Evolutionary conservation across 2,113 vertebrate species (phyloP).

Genomic region (Microtus montanus): DNA sequence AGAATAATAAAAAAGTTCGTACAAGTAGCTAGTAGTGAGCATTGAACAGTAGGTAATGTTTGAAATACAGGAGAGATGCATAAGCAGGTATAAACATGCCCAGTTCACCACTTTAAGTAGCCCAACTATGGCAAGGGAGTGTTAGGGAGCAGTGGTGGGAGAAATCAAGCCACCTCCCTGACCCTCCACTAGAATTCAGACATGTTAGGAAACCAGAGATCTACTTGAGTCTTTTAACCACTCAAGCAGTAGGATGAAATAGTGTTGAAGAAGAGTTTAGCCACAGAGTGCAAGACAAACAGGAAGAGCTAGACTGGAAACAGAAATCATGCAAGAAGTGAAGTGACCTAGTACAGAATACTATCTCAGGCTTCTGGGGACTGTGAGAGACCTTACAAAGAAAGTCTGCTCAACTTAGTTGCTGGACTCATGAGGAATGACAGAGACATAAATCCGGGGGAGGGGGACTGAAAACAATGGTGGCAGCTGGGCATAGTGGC

Average conservation of each 20-base stretch:
- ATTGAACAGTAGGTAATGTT: neutral
- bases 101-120: neutral
- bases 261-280: neutral
- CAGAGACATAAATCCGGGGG: neutral
- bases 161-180: constrained; percentile 21
- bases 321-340: constrained; percentile 2
- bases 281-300: constrained; percentile 2
- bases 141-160: neutral
- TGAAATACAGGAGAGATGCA: neutral
- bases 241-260: neutral
- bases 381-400: constrained; percentile 5
- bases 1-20: neutral
- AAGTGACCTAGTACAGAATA: neutral
- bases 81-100: neutral
- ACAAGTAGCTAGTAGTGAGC: neutral
- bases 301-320: neutral
- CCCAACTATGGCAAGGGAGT: neutral
- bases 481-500: neutral
- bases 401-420: neutral
- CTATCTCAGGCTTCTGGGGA: neutral
- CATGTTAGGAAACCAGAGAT: constrained; percentile 10
- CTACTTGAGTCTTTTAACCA: constrained; percentile 27
- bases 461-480: neutral
- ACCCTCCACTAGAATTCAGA: neutral
- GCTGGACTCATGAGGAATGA: neutral